Evolutionary conservation across 2,113 vertebrate genomes (phyloP).

Genomic region (Oxygymnocypris stewartii): DNA sequence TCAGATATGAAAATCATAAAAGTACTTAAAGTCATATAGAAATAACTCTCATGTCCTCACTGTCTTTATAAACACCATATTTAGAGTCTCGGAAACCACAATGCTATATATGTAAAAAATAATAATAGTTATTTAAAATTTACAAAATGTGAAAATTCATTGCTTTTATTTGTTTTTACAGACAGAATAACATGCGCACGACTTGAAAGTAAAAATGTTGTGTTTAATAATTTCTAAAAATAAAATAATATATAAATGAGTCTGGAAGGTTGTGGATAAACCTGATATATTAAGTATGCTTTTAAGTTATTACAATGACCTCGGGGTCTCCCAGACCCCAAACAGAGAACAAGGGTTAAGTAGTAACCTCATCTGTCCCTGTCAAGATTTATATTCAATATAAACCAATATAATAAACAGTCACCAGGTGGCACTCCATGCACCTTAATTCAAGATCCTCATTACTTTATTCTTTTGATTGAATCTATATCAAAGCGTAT

Average conservation of each 20-base stretch:
- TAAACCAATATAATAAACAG: slow-evolving; percentile 45
- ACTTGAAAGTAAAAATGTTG: neutral
- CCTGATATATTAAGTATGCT: neutral
- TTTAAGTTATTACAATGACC: slow-evolving; percentile 6
- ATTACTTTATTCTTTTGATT: neutral
- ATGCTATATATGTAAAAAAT: neutral
- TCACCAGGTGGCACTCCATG: slow-evolving; percentile 68
- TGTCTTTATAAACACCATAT: neutral
- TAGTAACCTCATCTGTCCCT: neutral
- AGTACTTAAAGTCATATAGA: neutral
- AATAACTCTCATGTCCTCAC: neutral
- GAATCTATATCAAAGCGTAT: slow-evolving; percentile 8
- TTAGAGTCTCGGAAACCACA: neutral
- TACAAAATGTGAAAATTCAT: neutral
- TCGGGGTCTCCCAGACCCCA: neutral
- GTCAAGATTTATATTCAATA: neutral
- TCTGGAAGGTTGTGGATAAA: too few relatives aligned
- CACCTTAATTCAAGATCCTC: slow-evolving; percentile 40
- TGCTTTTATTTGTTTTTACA: neutral
- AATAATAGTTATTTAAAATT: neutral
- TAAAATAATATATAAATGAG: neutral
- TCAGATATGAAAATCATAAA: neutral
- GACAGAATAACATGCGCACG: neutral
- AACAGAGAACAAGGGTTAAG: slow-evolving; percentile 6
- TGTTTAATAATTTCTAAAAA: too few relatives aligned